Evolutionary conservation across 2,797 vertebrate species (phyloP), one percentile per base, ranked within the genome.

Genomic region (Lutjanus argentimaculatus): DNA sequence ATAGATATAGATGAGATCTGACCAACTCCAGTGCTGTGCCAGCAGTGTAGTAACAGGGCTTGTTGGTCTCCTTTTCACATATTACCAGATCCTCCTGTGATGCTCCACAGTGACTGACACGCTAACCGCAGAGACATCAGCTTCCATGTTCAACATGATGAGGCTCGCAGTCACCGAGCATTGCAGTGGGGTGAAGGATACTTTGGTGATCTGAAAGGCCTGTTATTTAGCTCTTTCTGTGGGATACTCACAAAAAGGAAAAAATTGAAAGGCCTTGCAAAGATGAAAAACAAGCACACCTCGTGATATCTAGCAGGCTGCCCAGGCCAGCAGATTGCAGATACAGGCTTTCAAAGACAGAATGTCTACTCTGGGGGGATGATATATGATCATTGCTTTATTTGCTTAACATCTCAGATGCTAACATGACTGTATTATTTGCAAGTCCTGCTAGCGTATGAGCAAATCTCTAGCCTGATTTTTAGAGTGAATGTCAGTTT

Each of bases 1-100:
- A 67, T 12, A 36, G 78, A 86, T 55, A 45, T 11, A 71, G 40
- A 87, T 75, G 53, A 67, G 75, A 75, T 61, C 21, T 61, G 79
- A 75, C 62, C 52, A 42, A 21, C 48, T 78, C 36, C 48, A 21
- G 46, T 19, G 19, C 19, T 46, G 46, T 4, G 56, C 3, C 25
- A 40, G 63, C 49, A 19, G 65, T 0, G 42, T 58, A 52, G 45
- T 42, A 30, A 42, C 22, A 2, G 16, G 17, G 40, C 12, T 61
- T 21, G 64, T 67, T 69, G 72, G 73, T 84, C 49, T 76, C 48
- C 49, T 62, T 43, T 43, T 82, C 52, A 53, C 15, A 48, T 30
- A 19, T 42, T 12, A 52, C 42, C 30, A 57, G 22, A 19, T 49
- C 43, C 46, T 16, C 65, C 48, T 17, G 57, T 8, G 56, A 42